Base-by-base conservation (phyloP, 2,113 vertebrate species). In the Oncorhynchus masou region DNA sequence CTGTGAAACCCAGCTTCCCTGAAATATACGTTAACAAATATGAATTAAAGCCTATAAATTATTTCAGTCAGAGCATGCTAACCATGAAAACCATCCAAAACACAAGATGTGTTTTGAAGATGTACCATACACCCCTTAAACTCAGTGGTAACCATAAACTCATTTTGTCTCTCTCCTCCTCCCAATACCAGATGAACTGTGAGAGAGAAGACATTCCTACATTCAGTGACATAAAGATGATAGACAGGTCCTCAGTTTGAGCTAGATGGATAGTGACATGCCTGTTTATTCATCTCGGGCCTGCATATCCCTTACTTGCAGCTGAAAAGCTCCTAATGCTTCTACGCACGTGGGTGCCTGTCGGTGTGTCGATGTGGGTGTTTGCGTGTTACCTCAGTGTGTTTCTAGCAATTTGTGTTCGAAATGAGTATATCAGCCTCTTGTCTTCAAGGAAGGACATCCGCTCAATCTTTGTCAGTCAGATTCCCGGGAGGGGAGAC, bases 251-350 rank as follows among this genome's bases (percentile, higher is more conserved):
- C 48, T 48, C 72, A 39, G 67, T 73, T 89, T 92, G 89, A 92
- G 80, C 71, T 74, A 90, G 92, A 92, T 91, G 79, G 76, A 89
- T 91, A 92, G 87, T 91, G 88, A 91, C 89, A 90, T 78, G 77
- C 88, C 83, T 90, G 86, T 90, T 92, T 92, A 91, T 90, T 90
- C 90, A 85, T 88, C 88, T 80, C 69, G 81, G 83, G 85, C 76
- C 86, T 79, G 79, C 80, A 87, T 74, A 86, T 89, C 86, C 68
- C 70, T 82, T 77, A 74, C 19, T 49, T 75, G 82, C 80, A 54
- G 69, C 74, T 0, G 48, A 71, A 80, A 78, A 76, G 39, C 39
- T 45, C 39, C 8, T 11, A 45, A 11, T 9, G 8, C 39, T 45
- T 45, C 39, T 45, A 45, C 2, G 39, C 8, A 45, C 2, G 9